phyloP scores from a whole-genome alignment of 2,888 invertebrate genomes.

The Latrodectus elegans region DNA sequence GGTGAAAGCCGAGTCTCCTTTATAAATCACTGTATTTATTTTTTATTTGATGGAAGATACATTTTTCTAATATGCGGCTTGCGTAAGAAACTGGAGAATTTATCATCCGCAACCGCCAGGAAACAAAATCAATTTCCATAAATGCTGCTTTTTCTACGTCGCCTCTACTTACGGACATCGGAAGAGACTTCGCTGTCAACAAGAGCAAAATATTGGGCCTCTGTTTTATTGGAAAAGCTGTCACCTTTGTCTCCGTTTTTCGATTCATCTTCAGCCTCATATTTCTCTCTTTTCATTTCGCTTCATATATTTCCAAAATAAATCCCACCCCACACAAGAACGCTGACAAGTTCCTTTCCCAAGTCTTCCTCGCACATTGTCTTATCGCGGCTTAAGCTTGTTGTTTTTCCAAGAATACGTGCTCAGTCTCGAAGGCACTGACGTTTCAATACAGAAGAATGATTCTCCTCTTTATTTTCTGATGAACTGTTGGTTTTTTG shows the following conservation, averaged over 20 bases:
- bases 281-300: not conserved
- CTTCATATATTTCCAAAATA: slow-evolving; percentile 5
- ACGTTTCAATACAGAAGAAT: no score
- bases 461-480: no score
- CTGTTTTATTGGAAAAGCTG: slow-evolving; percentile 2
- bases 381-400: not conserved
- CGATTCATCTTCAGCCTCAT: not conserved
- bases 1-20: no score
- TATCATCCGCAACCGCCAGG: no score
- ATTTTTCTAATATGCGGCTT: no score
- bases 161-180: not conserved
- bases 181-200: not conserved
- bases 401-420: not conserved
- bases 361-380: not conserved
- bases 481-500: no score
- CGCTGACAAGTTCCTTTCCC: not conserved
- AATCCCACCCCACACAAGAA: not conserved
- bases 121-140: not conserved
- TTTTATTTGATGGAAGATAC: no score
- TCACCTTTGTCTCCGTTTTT: not conserved
- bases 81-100: no score
- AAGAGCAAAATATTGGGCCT: not conserved
- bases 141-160: not conserved
- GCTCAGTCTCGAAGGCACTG: no score
- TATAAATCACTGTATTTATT: no score